phyloP scores from a whole-genome alignment of 2,888 invertebrate genomes.

The Lampropteryx suffumata region DNA sequence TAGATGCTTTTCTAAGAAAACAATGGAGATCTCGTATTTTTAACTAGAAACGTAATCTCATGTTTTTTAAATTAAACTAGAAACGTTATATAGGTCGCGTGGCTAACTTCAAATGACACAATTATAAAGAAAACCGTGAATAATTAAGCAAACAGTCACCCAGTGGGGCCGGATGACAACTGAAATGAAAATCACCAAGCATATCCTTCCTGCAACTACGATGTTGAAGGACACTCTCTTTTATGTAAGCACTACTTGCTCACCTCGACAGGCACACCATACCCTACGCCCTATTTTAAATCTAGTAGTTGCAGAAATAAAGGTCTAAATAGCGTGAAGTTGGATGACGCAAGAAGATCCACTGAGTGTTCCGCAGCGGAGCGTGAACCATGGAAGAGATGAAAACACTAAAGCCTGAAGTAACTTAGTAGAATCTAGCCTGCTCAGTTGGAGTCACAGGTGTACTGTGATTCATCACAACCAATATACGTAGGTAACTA shows the following conservation, averaged over 20 bases:
- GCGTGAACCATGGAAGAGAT: constrained; percentile 74
- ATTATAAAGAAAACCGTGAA: constrained; percentile 38
- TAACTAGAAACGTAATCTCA: too few relatives aligned
- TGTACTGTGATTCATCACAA: constrained; percentile 31
- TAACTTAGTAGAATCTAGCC: constrained; percentile 11
- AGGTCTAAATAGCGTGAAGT: constrained; percentile 41
- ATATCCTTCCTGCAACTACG: constrained; percentile 64
- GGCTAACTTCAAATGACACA: constrained; percentile 29
- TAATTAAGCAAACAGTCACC: constrained; percentile 51
- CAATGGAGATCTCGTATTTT: constrained; percentile 3
- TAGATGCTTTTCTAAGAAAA: constrained; percentile 7
- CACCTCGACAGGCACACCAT: constrained; percentile 53
- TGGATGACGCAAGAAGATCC: constrained; percentile 56
- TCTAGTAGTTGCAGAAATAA: constrained; percentile 33
- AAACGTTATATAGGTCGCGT: constrained; percentile 20
- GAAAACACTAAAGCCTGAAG: constrained; percentile 44
- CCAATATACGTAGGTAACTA: constrained; percentile 14
- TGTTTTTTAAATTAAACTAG: constrained; percentile 9
- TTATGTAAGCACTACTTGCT: constrained; percentile 66
- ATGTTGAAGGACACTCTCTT: constrained; percentile 72
- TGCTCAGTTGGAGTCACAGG: constrained; percentile 22
- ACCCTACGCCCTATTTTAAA: constrained; percentile 14
- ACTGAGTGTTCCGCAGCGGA: constrained; percentile 64
- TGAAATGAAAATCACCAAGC: constrained; percentile 67
- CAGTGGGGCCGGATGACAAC: constrained; percentile 52